Percentiles rank a stretch among this genome's conserved stretches.
phyloP scores from a whole-genome alignment of 2,888 invertebrate species.

The Brenthis hecate region DNA sequence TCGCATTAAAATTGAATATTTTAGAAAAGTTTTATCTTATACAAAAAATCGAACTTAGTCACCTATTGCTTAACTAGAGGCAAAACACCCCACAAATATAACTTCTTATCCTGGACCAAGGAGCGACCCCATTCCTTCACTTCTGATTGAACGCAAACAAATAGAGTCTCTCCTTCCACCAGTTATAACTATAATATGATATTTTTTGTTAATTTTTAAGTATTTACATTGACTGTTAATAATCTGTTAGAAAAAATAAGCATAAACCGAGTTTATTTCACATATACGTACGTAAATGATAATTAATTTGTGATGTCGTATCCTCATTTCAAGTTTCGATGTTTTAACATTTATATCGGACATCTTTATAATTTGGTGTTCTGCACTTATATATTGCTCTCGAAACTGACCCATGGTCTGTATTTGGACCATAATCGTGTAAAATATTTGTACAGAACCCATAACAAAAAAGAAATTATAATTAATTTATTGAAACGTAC shows the following conservation, averaged over 20 bases:
- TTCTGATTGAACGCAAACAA: conserved; percentile 11
- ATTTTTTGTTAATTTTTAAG: conserved; percentile 50
- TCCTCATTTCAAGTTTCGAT: background rate
- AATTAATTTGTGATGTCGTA: conserved; percentile 27
- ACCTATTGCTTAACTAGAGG: conserved; percentile 60
- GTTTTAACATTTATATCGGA: background rate
- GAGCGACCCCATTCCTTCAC: conserved; percentile 52
- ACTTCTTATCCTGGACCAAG: conserved; percentile 39
- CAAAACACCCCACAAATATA: conserved; percentile 36
- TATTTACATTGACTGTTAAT: conserved; percentile 62
- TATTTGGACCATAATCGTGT: background rate
- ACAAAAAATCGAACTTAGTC: conserved; percentile 51
- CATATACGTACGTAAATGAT: conserved; percentile 6
- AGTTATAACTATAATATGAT: conserved; percentile 37
- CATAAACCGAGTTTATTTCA: conserved; percentile 20
- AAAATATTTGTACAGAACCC: background rate
- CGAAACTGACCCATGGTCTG: background rate
- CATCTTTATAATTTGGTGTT: background rate
- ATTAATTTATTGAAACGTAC: background rate
- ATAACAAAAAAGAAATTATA: background rate
- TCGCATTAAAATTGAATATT: conserved; percentile 57
- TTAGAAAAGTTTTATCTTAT: conserved; percentile 61
- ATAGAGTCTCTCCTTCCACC: conserved; percentile 44
- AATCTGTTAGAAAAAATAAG: conserved; percentile 38
- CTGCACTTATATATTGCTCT: background rate